Evolutionary conservation across 2,113 vertebrate species (phyloP).

Genomic region (Columba janthina): DNA sequence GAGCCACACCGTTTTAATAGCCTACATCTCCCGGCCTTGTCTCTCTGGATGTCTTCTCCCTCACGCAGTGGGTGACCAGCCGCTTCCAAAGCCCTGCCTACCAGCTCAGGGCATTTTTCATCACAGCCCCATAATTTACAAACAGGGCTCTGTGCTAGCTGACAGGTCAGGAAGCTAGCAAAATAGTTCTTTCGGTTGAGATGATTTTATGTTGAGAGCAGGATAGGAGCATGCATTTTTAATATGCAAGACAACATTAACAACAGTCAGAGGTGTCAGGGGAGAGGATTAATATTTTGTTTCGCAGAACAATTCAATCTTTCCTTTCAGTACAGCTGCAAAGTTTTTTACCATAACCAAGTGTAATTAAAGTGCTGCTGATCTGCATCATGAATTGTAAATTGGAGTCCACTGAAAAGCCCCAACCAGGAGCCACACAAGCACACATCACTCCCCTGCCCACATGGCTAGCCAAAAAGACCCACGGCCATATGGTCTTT

Average conservation of each 20-base stretch:
- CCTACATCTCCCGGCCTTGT: not conserved
- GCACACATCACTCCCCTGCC: not conserved
- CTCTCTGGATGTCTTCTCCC: not conserved
- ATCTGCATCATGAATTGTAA: not conserved
- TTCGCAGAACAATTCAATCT: not conserved
- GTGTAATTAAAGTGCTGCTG: conserved; percentile 7
- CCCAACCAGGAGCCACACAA: not conserved
- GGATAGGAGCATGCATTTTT: conserved; percentile 45
- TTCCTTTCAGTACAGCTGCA: not conserved
- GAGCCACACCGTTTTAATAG: not conserved
- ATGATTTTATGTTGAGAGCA: conserved; percentile 10
- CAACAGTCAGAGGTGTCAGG: conserved; percentile 31
- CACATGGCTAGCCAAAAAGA: not conserved
- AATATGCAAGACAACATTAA: conserved; percentile 58
- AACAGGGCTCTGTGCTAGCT: not conserved
- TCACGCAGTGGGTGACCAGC: not conserved
- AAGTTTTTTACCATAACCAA: not conserved
- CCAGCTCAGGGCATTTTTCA: conserved; percentile 37
- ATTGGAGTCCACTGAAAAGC: not conserved
- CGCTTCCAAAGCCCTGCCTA: conserved; percentile 12
- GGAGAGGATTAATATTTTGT: conserved; percentile 52
- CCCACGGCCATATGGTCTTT: not conserved
- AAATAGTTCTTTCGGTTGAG: conserved; percentile 12
- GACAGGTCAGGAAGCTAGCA: conserved; percentile 32
- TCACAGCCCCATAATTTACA: conserved; percentile 42